Conservation (phyloP, 2,113 vertebrate genomes). For the Nematolebias whitei region DNA sequence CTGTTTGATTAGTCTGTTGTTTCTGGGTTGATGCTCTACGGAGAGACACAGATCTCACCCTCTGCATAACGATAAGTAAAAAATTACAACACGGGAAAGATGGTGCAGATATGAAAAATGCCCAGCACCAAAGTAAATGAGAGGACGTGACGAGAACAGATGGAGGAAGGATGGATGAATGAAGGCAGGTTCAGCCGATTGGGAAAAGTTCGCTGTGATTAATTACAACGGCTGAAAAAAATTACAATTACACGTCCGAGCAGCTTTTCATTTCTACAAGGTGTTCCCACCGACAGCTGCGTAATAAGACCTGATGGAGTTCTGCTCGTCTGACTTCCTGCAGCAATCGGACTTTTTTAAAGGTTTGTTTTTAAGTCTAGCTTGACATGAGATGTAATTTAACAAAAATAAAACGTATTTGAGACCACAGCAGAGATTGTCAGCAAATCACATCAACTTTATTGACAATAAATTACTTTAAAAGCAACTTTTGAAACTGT, state of each 20-base stretch:
- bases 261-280: constrained; percentile 58
- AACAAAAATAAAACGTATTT: background rate
- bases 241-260: constrained; percentile 64
- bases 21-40: too few species aligned
- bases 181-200: constrained; percentile 25
- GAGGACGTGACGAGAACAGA: constrained; percentile 28
- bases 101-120: constrained; percentile 31
- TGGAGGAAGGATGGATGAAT: constrained; percentile 25
- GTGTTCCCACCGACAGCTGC: constrained; percentile 57
- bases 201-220: constrained; percentile 47
- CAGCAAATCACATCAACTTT: too few species aligned
- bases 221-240: constrained; percentile 53
- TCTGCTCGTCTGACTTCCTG: constrained; percentile 46
- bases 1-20: constrained; percentile 20
- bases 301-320: constrained; percentile 61
- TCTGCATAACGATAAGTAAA: constrained; percentile 7
- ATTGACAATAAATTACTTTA: too few species aligned
- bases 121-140: constrained; percentile 16
- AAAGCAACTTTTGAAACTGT: too few species aligned
- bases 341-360: constrained; percentile 17
- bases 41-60: constrained; percentile 17
- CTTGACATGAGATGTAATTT: background rate
- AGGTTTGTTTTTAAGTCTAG: background rate
- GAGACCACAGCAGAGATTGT: too few species aligned
- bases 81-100: background rate